These are phyloP conservation scores for Pygocentrus nattereri DNA, from an alignment of 2,797 vertebrate species.

Conservation along the genomic window DNA sequence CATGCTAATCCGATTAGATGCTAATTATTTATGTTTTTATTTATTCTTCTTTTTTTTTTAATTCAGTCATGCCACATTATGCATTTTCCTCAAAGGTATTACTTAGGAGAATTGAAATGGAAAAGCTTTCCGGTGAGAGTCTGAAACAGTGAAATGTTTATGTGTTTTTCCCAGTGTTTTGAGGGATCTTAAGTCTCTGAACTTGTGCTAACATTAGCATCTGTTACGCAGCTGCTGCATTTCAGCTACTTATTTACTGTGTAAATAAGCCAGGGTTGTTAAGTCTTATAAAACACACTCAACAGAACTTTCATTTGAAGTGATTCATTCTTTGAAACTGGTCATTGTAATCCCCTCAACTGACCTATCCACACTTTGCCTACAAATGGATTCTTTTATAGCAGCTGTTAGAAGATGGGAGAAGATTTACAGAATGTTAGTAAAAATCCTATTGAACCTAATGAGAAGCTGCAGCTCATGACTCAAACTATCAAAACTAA, in stretches of 20 bases:
- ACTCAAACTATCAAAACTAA: too few species aligned
- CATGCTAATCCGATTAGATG: slow-evolving; percentile 76
- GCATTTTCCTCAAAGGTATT: slow-evolving; percentile 48
- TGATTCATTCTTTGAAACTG: background rate
- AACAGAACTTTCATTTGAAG: background rate
- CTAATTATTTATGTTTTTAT: slow-evolving; percentile 41
- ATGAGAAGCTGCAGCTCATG: too few species aligned
- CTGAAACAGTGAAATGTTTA: background rate
- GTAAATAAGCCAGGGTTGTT: background rate
- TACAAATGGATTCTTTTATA: background rate
- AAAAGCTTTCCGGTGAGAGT: background rate
- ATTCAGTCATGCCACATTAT: slow-evolving; percentile 46
- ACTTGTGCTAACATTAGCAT: slow-evolving; percentile 1
- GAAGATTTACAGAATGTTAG: background rate
- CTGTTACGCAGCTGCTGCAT: background rate
- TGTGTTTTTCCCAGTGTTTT: background rate
- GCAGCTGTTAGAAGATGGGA: background rate
- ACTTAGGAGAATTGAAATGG: slow-evolving; percentile 26
- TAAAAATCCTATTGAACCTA: too few species aligned
- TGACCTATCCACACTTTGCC: background rate
- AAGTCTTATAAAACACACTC: too few species aligned
- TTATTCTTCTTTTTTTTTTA: slow-evolving; percentile 22
- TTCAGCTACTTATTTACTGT: background rate
- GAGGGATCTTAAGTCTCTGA: slow-evolving; percentile 5
- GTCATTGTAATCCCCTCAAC: background rate